phyloP scores from a whole-genome alignment of 2,113 vertebrate genomes.

The Urocitellus parryii region DNA sequence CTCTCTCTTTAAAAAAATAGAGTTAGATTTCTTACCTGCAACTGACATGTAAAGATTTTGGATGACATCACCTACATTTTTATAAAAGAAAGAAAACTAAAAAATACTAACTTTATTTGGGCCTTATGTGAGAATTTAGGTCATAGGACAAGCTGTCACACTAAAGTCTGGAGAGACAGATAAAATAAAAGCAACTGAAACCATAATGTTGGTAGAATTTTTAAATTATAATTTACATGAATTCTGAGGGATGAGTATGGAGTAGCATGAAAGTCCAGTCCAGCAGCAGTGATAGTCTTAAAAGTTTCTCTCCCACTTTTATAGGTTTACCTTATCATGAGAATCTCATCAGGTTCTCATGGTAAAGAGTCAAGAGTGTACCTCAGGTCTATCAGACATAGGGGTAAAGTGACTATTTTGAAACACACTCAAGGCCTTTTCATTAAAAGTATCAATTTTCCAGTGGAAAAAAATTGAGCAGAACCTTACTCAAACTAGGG shows the following conservation, averaged over 20 bases:
- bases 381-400: not conserved
- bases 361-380: not conserved
- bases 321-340: not conserved
- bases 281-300: not conserved
- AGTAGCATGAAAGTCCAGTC: not conserved
- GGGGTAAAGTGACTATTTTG: not conserved
- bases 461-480: too few species aligned
- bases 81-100: not conserved
- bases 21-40: not conserved
- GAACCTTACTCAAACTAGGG: not conserved
- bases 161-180: too few species aligned
- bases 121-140: not conserved
- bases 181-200: not conserved
- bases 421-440: not conserved
- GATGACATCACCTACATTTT: not conserved
- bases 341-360: not conserved
- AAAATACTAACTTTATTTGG: not conserved
- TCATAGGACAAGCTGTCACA: too few species aligned
- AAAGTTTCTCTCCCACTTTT: not conserved
- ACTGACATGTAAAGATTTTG: not conserved
- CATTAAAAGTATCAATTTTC: not conserved
- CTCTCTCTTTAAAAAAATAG: too few species aligned
- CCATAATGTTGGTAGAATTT: not conserved
- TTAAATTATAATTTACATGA: not conserved
- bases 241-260: not conserved